Conservation (phyloP, 2,888 invertebrate genomes). For the Tinea semifulvella region DNA sequence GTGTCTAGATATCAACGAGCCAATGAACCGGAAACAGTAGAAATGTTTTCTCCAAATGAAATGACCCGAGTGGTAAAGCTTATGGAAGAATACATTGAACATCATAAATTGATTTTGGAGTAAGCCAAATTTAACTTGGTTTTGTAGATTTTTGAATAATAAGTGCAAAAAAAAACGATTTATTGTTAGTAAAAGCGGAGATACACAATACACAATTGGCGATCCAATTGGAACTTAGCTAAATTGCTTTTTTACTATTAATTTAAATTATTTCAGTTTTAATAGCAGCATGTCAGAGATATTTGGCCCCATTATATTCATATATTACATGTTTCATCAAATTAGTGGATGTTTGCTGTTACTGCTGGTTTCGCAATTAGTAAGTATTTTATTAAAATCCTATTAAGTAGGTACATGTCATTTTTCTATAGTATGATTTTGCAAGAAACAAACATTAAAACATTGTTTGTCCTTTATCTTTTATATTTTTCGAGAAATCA, state of each 20-base stretch:
- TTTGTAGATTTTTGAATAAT: too few relatives aligned
- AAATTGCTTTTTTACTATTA: too few relatives aligned
- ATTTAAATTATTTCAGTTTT: constrained; percentile 16
- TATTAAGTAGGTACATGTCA: too few relatives aligned
- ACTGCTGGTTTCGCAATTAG: constrained; percentile 19
- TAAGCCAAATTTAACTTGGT: too few relatives aligned
- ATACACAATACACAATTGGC: too few relatives aligned
- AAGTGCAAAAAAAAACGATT: too few relatives aligned
- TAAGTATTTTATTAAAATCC: constrained; percentile 5
- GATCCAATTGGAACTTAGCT: too few relatives aligned
- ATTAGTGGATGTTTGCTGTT: constrained; percentile 25
- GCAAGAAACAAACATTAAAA: too few relatives aligned
- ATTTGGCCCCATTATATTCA: constrained; percentile 26
- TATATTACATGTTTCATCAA: constrained; percentile 27
- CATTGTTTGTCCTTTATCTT: too few relatives aligned
- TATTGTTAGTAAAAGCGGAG: too few relatives aligned
- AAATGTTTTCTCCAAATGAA: background rate
- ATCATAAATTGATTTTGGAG: constrained; percentile 10
- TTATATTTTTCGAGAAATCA: too few relatives aligned
- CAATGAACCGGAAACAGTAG: background rate
- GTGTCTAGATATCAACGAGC: background rate
- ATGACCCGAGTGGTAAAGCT: background rate
- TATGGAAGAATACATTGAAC: constrained; percentile 6
- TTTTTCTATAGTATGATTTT: too few relatives aligned
- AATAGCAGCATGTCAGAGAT: constrained; percentile 22